A percentile compares a stretch with the other conserved stretches of the same genome.
Conservation (phyloP, 30 jellyfish, hydroid and myxozoan species). For the Mastigias papua region DNA sequence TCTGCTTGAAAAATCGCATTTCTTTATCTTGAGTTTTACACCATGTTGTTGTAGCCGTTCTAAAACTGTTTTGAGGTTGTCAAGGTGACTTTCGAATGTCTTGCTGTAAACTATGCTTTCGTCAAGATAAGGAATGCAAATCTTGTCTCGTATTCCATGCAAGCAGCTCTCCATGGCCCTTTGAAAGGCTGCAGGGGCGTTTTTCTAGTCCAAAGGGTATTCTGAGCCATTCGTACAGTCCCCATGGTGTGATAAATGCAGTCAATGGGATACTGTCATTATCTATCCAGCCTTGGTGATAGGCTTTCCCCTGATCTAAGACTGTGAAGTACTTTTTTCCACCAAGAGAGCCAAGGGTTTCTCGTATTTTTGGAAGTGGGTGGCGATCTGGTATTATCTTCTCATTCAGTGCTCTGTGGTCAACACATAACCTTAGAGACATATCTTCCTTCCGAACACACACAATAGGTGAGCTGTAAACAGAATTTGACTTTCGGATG, state of each 20-base stretch:
- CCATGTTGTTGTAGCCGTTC: slow-evolving; percentile 20
- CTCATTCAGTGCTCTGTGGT: slow-evolving; percentile 32
- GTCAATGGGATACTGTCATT: slow-evolving; percentile 43
- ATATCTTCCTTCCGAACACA: slow-evolving; percentile 53
- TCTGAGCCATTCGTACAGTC: slow-evolving; percentile 59
- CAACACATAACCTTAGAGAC: slow-evolving; percentile 55
- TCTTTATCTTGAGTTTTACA: slow-evolving; percentile 23
- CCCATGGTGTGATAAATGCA: slow-evolving; percentile 77
- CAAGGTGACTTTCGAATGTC: slow-evolving; percentile 35
- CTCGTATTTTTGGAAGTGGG: slow-evolving; percentile 53
- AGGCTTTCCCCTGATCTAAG: slow-evolving; percentile 40
- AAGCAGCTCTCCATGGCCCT: slow-evolving; percentile 50
- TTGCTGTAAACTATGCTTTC: slow-evolving; percentile 38
- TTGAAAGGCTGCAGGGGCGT: slow-evolving; percentile 74
- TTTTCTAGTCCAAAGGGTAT: slow-evolving; percentile 65
- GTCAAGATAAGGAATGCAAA: slow-evolving; percentile 56
- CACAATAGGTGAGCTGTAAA: slow-evolving; percentile 27
- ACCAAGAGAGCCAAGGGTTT: slow-evolving; percentile 28
- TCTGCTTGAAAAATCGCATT: slow-evolving; percentile 41
- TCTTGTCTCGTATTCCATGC: slow-evolving; percentile 37
- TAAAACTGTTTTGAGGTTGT: slow-evolving; percentile 11
- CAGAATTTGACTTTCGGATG: slow-evolving; percentile 14
- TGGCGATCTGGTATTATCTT: slow-evolving; percentile 65
- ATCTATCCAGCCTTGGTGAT: neutral
- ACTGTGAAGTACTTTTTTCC: slow-evolving; percentile 40